phyloP scores from a whole-genome alignment of 1,140 invertebrate species.

The Musca vetustissima region DNA sequence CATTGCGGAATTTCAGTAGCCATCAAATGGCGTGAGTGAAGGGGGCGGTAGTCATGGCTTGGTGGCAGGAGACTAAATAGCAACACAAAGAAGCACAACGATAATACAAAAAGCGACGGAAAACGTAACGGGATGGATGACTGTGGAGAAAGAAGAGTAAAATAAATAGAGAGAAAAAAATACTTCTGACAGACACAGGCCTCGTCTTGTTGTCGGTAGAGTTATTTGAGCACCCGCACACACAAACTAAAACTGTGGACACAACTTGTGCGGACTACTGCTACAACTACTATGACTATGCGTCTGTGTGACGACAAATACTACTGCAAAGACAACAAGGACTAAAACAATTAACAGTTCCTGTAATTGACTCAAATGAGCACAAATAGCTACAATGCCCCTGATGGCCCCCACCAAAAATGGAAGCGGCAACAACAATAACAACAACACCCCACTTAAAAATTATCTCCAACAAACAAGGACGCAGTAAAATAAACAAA shows the following conservation, averaged over 20 bases:
- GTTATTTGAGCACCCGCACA: background rate
- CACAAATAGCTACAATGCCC: constrained; percentile 6
- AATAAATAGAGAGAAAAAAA: background rate
- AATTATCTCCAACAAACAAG: background rate
- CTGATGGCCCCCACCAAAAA: background rate
- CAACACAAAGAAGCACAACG: background rate
- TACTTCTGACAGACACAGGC: background rate
- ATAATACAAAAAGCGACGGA: background rate
- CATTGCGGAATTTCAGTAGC: background rate
- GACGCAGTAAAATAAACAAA: constrained; percentile 2
- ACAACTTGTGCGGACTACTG: background rate
- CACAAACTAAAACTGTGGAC: background rate
- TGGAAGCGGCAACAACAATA: background rate
- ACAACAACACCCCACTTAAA: background rate
- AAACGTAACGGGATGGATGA: background rate
- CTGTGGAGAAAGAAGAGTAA: background rate
- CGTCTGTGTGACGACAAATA: too few relatives aligned
- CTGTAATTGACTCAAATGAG: constrained; percentile 25
- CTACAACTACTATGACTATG: too few relatives aligned
- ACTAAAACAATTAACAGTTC: constrained; percentile 23
- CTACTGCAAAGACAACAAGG: background rate
- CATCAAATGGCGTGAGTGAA: background rate
- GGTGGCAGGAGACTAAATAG: background rate
- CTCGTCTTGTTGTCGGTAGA: too few relatives aligned
- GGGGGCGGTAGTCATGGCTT: too few relatives aligned